Base-by-base conservation (phyloP, 2,888 invertebrate species). In the Mythimna ferrago region DNA sequence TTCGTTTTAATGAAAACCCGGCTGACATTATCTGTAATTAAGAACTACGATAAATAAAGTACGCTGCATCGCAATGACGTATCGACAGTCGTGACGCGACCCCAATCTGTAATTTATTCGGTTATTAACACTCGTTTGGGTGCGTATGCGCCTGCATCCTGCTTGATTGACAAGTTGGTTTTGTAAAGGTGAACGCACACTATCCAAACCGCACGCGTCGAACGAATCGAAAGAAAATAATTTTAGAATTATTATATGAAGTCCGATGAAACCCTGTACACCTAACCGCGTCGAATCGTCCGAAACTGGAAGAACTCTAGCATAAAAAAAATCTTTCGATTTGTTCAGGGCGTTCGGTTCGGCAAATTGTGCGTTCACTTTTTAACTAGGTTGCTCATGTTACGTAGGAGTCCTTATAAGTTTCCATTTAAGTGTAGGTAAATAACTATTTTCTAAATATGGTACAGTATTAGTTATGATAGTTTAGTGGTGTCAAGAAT, bases 111-210 rank as follows among this genome's bases (percentile, higher is more conserved):
- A 73, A 64, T 80, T 60, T 68, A 66, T 78, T 76, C 61, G 32
- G 65, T 67, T 72, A 82, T 70, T 72, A 76, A 68, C 61, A 75
- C 38, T 65, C 61, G 61, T 38, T 21, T 41, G 32, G 41, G 66
- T 77, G 80, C 71, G 73, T 80, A 82, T 81, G 81, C 70, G 70
- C 71, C 76, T 66, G 69, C 70, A 71, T 75, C 79, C 80, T 70
- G 71, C 62, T 71, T 64, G 44, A 82, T 77, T 76, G 67, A 71
- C 72, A 64, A 86, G 88, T 85, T 84, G 81, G 83, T 88, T 86
- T 72, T 76, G 66, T 76, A 26, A 26, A 26, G 26, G 26, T 26
- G 26, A 26, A 26, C 26, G 26, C 26, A 26, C 26, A 26, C 26
- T 26, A 26, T 26, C 2, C 26, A 26, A 26, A 26, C 26, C 26